Evolutionary conservation across 1,140 invertebrate genomes (phyloP).

Genomic region (Pygmarrhopalites habei): DNA sequence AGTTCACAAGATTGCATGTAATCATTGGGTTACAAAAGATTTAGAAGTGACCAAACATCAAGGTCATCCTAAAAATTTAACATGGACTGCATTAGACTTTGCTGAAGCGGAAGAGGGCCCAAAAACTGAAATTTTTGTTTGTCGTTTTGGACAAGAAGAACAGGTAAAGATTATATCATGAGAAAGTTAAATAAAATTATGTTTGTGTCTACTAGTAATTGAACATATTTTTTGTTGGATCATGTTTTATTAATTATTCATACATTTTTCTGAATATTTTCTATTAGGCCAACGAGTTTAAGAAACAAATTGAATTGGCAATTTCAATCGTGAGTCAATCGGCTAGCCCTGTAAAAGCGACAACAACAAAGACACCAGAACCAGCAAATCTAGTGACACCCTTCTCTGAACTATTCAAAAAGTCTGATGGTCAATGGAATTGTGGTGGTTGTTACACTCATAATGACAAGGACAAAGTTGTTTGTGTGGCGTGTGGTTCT

Average conservation of each 20-base stretch:
- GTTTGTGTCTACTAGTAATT: too few relatives aligned
- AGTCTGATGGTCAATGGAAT: slow-evolving; percentile 66
- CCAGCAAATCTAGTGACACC: slow-evolving; percentile 38
- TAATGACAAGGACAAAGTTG: too few relatives aligned
- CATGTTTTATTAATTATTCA: not conserved
- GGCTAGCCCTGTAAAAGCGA: not conserved
- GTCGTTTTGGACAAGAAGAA: slow-evolving; percentile 64
- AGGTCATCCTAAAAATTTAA: slow-evolving; percentile 58
- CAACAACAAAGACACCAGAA: too few relatives aligned
- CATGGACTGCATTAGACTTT: too few relatives aligned
- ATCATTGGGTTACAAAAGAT: slow-evolving; percentile 57
- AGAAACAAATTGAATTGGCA: not conserved
- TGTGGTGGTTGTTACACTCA: slow-evolving; percentile 72
- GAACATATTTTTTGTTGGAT: too few relatives aligned
- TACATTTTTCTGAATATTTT: not conserved
- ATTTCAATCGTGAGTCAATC: slow-evolving; percentile 2
- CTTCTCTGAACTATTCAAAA: slow-evolving; percentile 55
- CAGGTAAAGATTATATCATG: slow-evolving; percentile 34
- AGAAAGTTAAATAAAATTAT: too few relatives aligned
- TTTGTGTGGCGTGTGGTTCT: too few relatives aligned
- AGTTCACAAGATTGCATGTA: slow-evolving; percentile 66
- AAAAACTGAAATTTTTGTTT: slow-evolving; percentile 58
- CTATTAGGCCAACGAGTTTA: slow-evolving; percentile 41
- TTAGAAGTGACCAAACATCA: slow-evolving; percentile 56
- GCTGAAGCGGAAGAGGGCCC: slow-evolving; percentile 49